Percentiles rank a stretch among this genome's conserved stretches.
Evolutionary conservation across 2,888 invertebrate genomes (phyloP).

Genomic region (Helleia helle): DNA sequence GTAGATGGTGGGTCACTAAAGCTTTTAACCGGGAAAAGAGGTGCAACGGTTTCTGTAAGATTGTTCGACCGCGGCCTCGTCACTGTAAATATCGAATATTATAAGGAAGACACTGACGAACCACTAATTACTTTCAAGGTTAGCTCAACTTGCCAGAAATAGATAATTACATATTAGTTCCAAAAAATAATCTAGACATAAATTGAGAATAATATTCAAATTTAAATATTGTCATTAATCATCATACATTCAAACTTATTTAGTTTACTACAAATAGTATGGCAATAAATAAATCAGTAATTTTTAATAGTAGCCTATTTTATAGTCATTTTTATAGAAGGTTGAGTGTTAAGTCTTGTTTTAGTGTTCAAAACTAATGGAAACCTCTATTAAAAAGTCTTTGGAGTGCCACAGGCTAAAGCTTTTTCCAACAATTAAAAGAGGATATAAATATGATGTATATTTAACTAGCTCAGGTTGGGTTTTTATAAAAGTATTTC

Average conservation of each 20-base stretch:
- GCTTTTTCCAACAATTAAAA: slow-evolving; percentile 86
- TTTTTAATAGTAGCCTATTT: background rate
- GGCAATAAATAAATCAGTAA: background rate
- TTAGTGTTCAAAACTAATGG: slow-evolving; percentile 82
- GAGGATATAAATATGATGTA: slow-evolving; percentile 87
- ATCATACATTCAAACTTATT: too few species aligned
- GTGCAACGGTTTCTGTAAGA: slow-evolving; percentile 80
- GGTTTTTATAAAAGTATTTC: slow-evolving; percentile 29
- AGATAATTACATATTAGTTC: too few species aligned
- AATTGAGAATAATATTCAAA: slow-evolving; percentile 4
- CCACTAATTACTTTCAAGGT: slow-evolving; percentile 85
- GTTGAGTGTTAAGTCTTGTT: slow-evolving; percentile 59
- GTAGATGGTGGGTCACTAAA: slow-evolving; percentile 81
- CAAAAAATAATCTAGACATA: too few species aligned
- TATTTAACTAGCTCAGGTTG: slow-evolving; percentile 92
- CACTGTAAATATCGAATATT: slow-evolving; percentile 89
- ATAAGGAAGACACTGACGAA: slow-evolving; percentile 81
- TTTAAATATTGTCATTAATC: too few species aligned
- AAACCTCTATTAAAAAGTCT: slow-evolving; percentile 81
- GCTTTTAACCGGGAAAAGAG: slow-evolving; percentile 80
- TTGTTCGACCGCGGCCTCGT: slow-evolving; percentile 84
- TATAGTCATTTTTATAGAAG: slow-evolving; percentile 22
- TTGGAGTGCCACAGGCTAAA: slow-evolving; percentile 84
- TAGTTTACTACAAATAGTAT: too few species aligned
- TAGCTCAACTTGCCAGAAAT: slow-evolving; percentile 34